A percentile compares a stretch with the other conserved stretches of the same genome.
Evolutionary conservation across 35 echinoderm and acorn worm genomes (phyloP).

Genomic region (Ophioderma brevispina): DNA sequence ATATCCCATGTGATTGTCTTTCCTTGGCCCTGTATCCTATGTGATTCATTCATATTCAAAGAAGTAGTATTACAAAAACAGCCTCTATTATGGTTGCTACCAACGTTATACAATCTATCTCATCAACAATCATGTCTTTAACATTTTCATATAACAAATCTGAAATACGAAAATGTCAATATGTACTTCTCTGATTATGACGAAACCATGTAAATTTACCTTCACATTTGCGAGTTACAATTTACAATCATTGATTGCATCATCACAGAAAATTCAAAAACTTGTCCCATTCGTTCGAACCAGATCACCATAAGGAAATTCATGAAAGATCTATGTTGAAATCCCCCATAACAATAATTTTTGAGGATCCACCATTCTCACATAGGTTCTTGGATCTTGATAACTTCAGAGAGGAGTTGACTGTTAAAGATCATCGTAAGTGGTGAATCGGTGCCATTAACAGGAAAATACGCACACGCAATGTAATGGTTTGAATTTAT

Average conservation of each 20-base stretch:
- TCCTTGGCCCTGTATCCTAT: too few species aligned
- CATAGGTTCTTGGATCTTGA: neutral
- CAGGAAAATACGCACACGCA: neutral
- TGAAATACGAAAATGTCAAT: too few species aligned
- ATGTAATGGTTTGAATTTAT: neutral
- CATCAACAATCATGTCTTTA: too few species aligned
- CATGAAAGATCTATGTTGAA: neutral
- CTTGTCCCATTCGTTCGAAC: neutral
- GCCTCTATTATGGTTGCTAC: too few species aligned
- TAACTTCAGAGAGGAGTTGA: neutral
- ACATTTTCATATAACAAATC: too few species aligned
- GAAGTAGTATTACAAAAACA: too few species aligned
- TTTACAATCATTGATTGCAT: neutral
- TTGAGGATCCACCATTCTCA: neutral
- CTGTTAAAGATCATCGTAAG: neutral
- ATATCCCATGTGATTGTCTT: too few species aligned
- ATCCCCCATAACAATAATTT: neutral
- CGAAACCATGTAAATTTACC: too few species aligned
- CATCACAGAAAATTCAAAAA: neutral
- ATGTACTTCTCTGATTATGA: too few species aligned
- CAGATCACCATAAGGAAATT: neutral
- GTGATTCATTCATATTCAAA: too few species aligned
- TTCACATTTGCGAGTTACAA: too few species aligned
- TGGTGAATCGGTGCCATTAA: neutral
- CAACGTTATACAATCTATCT: too few species aligned